These are phyloP conservation scores for Lepus oiostolus DNA, from an alignment of 2,797 vertebrate species.

Conservation along the genomic window DNA sequence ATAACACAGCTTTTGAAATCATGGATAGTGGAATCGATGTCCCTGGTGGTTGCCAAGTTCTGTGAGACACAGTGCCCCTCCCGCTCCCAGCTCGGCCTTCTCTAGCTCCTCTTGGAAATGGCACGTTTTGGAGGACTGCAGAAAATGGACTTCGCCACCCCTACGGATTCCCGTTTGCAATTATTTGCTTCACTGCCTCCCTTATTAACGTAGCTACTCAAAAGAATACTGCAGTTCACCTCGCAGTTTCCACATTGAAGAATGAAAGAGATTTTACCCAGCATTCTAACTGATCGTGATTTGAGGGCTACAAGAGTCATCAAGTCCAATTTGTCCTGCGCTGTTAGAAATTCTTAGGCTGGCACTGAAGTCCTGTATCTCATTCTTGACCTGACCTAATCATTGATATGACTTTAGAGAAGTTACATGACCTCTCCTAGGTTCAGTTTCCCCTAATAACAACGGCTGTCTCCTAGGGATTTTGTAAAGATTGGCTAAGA, in stretches of 20 bases:
- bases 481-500: not conserved
- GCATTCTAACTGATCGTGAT: not conserved
- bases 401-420: constrained; percentile 15
- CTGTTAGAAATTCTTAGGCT: constrained; percentile 45
- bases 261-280: constrained; percentile 61
- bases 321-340: not conserved
- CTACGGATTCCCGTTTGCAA: not conserved
- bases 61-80: not conserved
- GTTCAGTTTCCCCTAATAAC: not conserved
- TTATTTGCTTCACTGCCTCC: constrained; percentile 56
- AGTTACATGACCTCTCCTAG: constrained; percentile 33
- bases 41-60: not conserved
- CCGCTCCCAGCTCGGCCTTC: too few relatives aligned
- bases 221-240: constrained; percentile 30
- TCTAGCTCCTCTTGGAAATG: not conserved
- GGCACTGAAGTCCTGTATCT: not conserved
- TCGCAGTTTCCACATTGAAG: constrained; percentile 52
- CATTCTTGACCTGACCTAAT: constrained; percentile 19
- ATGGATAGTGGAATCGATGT: not conserved
- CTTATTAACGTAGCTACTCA: constrained; percentile 56
- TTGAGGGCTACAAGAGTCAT: constrained; percentile 20
- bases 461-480: not conserved
- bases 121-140: not conserved
- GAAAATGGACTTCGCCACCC: not conserved
- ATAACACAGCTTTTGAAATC: not conserved